Evolutionary conservation across 2,888 invertebrate genomes (phyloP).

Genomic region (Cotesia congregata): DNA sequence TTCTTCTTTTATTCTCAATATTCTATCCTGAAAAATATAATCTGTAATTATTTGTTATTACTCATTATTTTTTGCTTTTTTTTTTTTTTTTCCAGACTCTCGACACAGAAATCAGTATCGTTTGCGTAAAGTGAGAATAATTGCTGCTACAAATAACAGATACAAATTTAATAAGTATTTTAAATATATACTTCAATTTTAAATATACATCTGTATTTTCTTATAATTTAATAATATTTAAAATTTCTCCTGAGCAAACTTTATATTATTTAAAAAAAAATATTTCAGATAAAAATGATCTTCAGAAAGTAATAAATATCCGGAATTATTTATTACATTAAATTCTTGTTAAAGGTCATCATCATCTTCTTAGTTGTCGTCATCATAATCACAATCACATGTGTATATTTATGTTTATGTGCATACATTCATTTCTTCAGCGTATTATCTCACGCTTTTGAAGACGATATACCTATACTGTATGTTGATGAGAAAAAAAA

Average conservation of each 20-base stretch:
- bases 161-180: too few relatives aligned
- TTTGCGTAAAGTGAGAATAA: conserved; percentile 4
- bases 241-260: not conserved
- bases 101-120: not conserved
- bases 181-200: not conserved
- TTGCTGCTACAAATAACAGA: too few relatives aligned
- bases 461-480: not conserved
- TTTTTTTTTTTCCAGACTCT: conserved; percentile 13
- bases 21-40: conserved; percentile 30
- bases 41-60: conserved; percentile 46
- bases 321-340: conserved; percentile 23
- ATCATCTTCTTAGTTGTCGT: not conserved
- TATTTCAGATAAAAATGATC: conserved; percentile 7
- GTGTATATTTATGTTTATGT: not conserved
- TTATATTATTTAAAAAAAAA: conserved; percentile 12
- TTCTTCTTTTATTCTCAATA: conserved; percentile 24
- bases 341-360: conserved; percentile 36
- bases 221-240: not conserved
- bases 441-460: conserved; percentile 21
- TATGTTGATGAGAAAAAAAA: conserved; percentile 1
- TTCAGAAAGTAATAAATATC: conserved; percentile 23
- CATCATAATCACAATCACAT: not conserved
- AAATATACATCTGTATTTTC: not conserved
- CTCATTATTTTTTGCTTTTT: conserved; percentile 12
- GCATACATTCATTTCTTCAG: too few relatives aligned